Evolutionary conservation across 2,113 vertebrate genomes (phyloP).

Genomic region (Lates calcarifer): DNA sequence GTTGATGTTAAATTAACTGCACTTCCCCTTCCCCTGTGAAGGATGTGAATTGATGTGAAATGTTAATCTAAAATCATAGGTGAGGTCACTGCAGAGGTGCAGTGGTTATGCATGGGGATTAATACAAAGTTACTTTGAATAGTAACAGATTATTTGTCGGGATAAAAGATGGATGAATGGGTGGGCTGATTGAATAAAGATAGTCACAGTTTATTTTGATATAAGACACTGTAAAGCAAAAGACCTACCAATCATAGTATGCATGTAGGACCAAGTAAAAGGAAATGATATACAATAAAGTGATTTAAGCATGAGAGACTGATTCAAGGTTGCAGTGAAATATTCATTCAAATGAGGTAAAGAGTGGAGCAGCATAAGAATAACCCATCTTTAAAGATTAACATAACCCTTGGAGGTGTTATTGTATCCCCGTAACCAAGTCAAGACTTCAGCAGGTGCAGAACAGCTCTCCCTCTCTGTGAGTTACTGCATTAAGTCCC

Average conservation of each 20-base stretch:
- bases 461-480: constrained; percentile 74
- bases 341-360: constrained; percentile 80
- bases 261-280: constrained; percentile 27
- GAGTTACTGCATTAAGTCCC: constrained; percentile 82
- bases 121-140: constrained; percentile 31
- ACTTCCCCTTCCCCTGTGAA: constrained; percentile 26
- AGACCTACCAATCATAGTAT: constrained; percentile 1
- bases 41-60: constrained; percentile 30
- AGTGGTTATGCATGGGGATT: neutral
- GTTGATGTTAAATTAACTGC: constrained; percentile 50
- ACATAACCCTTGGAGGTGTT: constrained; percentile 82
- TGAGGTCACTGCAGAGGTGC: neutral
- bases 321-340: constrained; percentile 79
- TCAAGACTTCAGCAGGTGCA: constrained; percentile 78
- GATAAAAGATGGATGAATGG: constrained; percentile 12
- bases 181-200: constrained; percentile 21
- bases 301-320: constrained; percentile 62
- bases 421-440: constrained; percentile 79
- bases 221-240: constrained; percentile 21
- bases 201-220: constrained; percentile 52
- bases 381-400: constrained; percentile 81
- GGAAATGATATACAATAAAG: constrained; percentile 50
- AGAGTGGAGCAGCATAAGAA: constrained; percentile 79
- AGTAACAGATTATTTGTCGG: neutral
- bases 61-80: constrained; percentile 12